These are phyloP conservation scores for Drosophila picticornis DNA, from an alignment of 2,888 invertebrate genomes.

Conservation along the genomic window DNA sequence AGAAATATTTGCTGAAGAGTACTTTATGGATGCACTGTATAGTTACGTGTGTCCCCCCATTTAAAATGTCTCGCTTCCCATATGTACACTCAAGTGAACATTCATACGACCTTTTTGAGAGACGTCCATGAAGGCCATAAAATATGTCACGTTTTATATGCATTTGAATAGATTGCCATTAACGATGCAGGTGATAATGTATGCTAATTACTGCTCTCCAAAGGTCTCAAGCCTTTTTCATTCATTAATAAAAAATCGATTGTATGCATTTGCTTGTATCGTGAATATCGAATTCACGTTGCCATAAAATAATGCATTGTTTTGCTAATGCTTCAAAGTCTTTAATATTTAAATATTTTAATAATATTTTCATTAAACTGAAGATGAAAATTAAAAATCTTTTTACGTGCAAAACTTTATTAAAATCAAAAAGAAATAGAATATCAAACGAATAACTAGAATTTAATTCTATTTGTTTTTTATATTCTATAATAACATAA, in stretches of 20 bases:
- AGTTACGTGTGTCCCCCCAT: neutral
- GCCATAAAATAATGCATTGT: neutral
- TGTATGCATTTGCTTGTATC: constrained; percentile 1
- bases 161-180: constrained; percentile 41
- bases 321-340: neutral
- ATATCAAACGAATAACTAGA: neutral
- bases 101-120: neutral
- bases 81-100: neutral
- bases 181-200: constrained; percentile 47
- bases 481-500: neutral
- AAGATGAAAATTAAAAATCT: neutral
- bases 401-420: neutral
- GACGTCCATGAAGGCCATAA: constrained; percentile 4
- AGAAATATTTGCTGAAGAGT: neutral
- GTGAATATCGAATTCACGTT: neutral
- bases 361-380: neutral
- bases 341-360: neutral
- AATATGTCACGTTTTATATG: constrained; percentile 63
- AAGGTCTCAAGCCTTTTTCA: neutral
- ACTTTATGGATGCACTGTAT: neutral
- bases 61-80: neutral
- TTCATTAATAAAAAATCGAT: constrained; percentile 5
- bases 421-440: neutral
- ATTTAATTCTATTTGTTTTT: neutral
- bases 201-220: constrained; percentile 50